These are phyloP conservation scores for Onchidella celtica DNA, from an alignment of 2,888 invertebrate genomes.

Conservation along the genomic window DNA sequence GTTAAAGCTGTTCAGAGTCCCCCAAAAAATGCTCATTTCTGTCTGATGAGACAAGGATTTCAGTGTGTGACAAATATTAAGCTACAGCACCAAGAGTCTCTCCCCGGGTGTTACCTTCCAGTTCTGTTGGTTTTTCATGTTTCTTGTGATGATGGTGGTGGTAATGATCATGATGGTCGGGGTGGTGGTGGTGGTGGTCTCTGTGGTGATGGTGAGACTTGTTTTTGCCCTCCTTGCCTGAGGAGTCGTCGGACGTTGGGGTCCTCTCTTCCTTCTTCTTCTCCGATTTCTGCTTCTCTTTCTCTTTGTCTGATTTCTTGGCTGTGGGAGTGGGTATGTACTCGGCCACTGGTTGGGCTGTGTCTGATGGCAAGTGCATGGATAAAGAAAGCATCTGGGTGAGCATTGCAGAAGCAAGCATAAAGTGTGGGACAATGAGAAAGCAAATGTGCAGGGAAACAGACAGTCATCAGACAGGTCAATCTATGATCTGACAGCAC, in stretches of 20 bases:
- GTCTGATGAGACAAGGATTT: too few species aligned
- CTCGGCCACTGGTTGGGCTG: slow-evolving; percentile 31
- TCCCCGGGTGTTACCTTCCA: slow-evolving; percentile 31
- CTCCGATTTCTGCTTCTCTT: background rate
- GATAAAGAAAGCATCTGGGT: too few species aligned
- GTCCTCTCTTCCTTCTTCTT: background rate
- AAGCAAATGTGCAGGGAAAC: too few species aligned
- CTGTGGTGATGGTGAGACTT: slow-evolving; percentile 35
- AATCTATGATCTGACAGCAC: too few species aligned
- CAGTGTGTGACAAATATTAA: too few species aligned
- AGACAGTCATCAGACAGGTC: too few species aligned
- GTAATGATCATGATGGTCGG: slow-evolving; percentile 24
- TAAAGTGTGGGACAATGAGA: too few species aligned
- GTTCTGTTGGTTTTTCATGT: slow-evolving; percentile 1
- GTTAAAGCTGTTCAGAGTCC: too few species aligned
- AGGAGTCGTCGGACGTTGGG: background rate
- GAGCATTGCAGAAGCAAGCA: too few species aligned
- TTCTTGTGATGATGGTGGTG: slow-evolving; percentile 36
- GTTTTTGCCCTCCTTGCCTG: background rate
- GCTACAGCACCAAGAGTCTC: too few species aligned
- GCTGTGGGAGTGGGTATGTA: slow-evolving; percentile 51
- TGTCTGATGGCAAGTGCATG: background rate
- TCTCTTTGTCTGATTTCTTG: slow-evolving; percentile 34
- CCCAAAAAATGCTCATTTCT: too few species aligned
- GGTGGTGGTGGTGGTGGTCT: slow-evolving; percentile 26